Percentiles rank a stretch among this genome's conserved stretches.
Conservation (phyloP, 2,797 vertebrate genomes). For the Brachymystax lenok region DNA sequence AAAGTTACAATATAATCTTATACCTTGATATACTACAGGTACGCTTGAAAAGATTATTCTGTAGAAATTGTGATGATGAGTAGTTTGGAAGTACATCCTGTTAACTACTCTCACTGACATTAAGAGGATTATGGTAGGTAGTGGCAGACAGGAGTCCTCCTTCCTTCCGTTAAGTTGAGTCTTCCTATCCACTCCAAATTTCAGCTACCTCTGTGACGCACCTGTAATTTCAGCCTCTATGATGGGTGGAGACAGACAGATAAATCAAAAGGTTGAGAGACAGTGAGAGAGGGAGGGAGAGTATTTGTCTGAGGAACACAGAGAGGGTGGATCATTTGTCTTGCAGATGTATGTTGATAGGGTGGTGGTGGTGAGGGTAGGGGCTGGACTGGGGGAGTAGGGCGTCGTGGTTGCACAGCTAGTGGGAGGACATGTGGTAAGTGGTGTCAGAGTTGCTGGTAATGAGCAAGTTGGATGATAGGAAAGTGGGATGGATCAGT, state of each 20-base stretch:
- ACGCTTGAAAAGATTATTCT: conserved; percentile 72
- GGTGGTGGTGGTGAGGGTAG: conserved; percentile 39
- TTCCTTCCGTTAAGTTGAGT: conserved; percentile 74
- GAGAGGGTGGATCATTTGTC: conserved; percentile 77
- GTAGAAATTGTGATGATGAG: conserved; percentile 75
- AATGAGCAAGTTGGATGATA: conserved; percentile 39
- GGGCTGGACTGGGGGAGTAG: conserved; percentile 38
- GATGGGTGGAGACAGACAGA: conserved; percentile 62
- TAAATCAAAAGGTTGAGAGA: conserved; percentile 67
- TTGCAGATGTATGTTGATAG: conserved; percentile 71
- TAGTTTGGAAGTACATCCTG: conserved; percentile 79
- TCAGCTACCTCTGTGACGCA: conserved; percentile 62
- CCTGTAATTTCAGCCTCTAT: conserved; percentile 69
- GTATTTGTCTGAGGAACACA: conserved; percentile 73
- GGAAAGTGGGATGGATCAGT: conserved; percentile 56
- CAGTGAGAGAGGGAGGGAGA: conserved; percentile 66
- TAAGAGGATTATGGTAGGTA: conserved; percentile 81
- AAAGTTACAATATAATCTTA: conserved; percentile 56
- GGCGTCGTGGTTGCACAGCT: conserved; percentile 50
- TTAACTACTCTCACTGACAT: conserved; percentile 79
- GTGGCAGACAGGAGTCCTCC: conserved; percentile 74
- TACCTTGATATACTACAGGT: conserved; percentile 60
- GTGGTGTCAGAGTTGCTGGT: conserved; percentile 48
- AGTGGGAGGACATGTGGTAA: conserved; percentile 58
- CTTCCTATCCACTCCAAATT: conserved; percentile 73